Evolutionary conservation across 2,797 vertebrate species (phyloP).

Genomic region (Arctocebus calabarensis): DNA sequence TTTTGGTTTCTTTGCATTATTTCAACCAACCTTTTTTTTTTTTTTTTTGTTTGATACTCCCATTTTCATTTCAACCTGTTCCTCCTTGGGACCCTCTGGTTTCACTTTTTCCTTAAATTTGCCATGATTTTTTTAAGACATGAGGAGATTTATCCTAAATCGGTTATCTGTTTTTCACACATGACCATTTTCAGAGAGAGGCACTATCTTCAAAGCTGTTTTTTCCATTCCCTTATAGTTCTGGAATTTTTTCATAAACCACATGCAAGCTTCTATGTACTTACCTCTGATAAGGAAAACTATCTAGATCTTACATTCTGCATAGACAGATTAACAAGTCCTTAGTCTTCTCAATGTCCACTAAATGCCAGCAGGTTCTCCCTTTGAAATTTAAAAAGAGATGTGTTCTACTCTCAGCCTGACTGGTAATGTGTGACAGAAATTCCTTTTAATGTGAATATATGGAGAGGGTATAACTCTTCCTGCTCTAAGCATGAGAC

Average conservation of each 20-base stretch:
- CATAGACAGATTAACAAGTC: background rate
- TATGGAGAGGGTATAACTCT: background rate
- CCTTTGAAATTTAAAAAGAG: background rate
- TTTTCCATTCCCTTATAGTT: background rate
- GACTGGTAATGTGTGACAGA: background rate
- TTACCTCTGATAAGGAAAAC: background rate
- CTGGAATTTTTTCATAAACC: background rate
- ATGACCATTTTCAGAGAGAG: background rate
- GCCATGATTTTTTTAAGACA: background rate
- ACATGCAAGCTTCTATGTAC: background rate
- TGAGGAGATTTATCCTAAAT: background rate
- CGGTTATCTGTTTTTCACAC: background rate
- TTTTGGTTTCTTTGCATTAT: background rate
- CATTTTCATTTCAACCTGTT: background rate
- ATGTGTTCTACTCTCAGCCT: background rate
- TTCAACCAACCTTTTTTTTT: background rate
- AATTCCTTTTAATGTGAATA: background rate
- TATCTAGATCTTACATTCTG: background rate
- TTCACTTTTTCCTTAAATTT: background rate
- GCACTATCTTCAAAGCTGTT: background rate
- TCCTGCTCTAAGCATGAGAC: background rate
- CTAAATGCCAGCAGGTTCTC: background rate
- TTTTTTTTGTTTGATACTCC: background rate
- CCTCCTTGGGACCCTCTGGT: background rate
- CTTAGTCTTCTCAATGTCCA: background rate